Conservation (phyloP, 2,113 vertebrate genomes). For the Dipodomys stephensi region DNA sequence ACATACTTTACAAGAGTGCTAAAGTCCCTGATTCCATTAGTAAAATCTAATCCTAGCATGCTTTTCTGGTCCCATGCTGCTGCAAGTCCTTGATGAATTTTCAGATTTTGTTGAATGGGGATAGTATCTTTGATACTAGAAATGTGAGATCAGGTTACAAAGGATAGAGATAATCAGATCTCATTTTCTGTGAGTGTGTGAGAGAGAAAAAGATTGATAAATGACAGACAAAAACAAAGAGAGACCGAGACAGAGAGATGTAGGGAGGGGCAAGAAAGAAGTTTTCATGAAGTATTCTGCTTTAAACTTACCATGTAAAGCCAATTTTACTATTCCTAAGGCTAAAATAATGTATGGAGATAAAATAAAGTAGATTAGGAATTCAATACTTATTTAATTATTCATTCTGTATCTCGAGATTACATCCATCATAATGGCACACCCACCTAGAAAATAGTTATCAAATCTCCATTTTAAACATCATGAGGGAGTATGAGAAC, state of each 20-base stretch:
- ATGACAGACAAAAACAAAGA: no score
- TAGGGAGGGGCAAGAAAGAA: neutral
- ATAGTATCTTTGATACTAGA: neutral
- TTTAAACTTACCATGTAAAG: slow-evolving; percentile 13
- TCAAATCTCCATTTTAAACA: slow-evolving; percentile 64
- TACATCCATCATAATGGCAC: neutral
- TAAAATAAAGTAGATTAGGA: slow-evolving; percentile 38
- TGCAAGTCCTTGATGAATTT: neutral
- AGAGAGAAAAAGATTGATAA: neutral
- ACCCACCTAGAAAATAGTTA: slow-evolving; percentile 43
- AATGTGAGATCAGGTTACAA: neutral
- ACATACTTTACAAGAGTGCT: neutral
- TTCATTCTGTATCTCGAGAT: slow-evolving; percentile 46
- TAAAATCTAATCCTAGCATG: neutral
- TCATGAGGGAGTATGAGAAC: slow-evolving; percentile 50
- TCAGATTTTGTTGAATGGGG: slow-evolving; percentile 20
- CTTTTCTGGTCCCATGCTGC: neutral
- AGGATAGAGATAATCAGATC: neutral
- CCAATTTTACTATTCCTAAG: neutral
- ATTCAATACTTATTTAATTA: slow-evolving; percentile 54
- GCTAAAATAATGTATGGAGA: neutral
- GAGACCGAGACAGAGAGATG: neutral
- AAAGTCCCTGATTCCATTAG: neutral
- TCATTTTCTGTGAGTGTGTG: neutral
- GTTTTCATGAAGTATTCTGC: slow-evolving; percentile 31